Base-by-base conservation (phyloP, 53 echinoderm and acorn worm genomes). In the Patiria pectinifera region DNA sequence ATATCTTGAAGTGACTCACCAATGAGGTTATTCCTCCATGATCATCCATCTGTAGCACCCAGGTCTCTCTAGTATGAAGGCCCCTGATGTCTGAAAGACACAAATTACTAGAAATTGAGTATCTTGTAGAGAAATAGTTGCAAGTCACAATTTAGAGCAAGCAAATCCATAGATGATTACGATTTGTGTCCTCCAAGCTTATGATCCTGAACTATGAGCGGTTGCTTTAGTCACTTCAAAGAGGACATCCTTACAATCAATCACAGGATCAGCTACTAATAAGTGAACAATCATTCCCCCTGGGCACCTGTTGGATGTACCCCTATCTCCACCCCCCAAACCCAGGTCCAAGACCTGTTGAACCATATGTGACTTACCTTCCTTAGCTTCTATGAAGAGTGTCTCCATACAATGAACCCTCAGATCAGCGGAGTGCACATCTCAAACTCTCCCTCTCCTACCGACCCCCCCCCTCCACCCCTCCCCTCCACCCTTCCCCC, bases 31-130 rank as follows among this genome's bases (percentile, higher is more conserved):
- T 97, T 7, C 98, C 98, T 62, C 97, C 96, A 85, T 95, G 95
- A 69, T 98, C 98, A 74, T 98, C 98, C 94, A 98, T 97, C 90
- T 98, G 98, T 0, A 98, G 92, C 13, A 93, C 92, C 98, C 98
- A 98, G 0, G 96, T 98, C 89, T 98, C 98, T 81, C 98, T 89
- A 48, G 92, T 92, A 87, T 97, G 93, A 3, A 98, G 92, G 63
- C 94, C 92, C 72, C 94, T 80, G 75, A 98, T 97, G 91, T 98
- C 98, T 98, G 87, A 12, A 69, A 7, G 44, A 91, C 44, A 59
- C 59, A 53, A 48, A 69, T 22, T 59, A 93, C 11, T 19, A 84
- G 18, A 76, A 25, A 76, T 26, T 76, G 0, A 18, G 53, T 69
- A 2, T 1, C 21, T 3, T 6, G 69, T 18, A 69, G 10, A 21